Evolutionary conservation across 2,113 vertebrate species (phyloP).

Genomic region (Sorex fumeus): DNA sequence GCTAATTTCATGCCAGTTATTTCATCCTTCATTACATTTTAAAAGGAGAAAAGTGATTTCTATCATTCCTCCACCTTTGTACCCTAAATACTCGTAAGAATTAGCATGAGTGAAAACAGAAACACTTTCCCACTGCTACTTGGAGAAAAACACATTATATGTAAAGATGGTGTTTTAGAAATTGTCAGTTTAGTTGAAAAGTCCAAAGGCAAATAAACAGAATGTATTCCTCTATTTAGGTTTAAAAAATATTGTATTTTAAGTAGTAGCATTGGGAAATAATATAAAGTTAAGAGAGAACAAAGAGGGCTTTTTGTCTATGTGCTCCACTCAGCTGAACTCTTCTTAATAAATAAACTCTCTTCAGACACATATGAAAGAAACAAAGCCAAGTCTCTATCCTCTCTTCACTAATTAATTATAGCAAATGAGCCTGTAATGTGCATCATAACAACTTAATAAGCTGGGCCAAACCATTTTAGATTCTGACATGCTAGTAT

Average conservation of each 20-base stretch:
- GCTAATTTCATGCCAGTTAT: not conserved
- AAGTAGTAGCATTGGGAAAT: conserved; percentile 35
- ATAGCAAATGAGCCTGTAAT: conserved; percentile 74
- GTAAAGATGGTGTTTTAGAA: conserved; percentile 29
- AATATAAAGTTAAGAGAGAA: conserved; percentile 47
- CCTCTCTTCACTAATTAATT: conserved; percentile 70
- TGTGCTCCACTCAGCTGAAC: not conserved
- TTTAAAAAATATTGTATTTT: conserved; percentile 15
- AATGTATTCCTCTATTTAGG: conserved; percentile 19
- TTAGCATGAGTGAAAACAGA: conserved; percentile 47
- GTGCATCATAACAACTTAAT: conserved; percentile 67
- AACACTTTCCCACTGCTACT: conserved; percentile 7
- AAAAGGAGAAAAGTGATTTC: not conserved
- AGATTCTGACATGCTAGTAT: conserved; percentile 61
- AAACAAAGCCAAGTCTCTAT: conserved; percentile 62
- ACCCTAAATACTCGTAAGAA: not conserved
- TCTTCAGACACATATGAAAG: conserved; percentile 72
- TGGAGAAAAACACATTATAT: not conserved
- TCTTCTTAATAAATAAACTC: conserved; percentile 76
- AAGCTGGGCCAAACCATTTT: conserved; percentile 67
- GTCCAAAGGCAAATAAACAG: not conserved
- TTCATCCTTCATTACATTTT: not conserved
- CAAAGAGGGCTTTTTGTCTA: conserved; percentile 29
- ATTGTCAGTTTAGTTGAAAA: conserved; percentile 22
- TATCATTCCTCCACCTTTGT: not conserved